Conservation (phyloP, 2,888 invertebrate species). For the Eilema depressum region DNA sequence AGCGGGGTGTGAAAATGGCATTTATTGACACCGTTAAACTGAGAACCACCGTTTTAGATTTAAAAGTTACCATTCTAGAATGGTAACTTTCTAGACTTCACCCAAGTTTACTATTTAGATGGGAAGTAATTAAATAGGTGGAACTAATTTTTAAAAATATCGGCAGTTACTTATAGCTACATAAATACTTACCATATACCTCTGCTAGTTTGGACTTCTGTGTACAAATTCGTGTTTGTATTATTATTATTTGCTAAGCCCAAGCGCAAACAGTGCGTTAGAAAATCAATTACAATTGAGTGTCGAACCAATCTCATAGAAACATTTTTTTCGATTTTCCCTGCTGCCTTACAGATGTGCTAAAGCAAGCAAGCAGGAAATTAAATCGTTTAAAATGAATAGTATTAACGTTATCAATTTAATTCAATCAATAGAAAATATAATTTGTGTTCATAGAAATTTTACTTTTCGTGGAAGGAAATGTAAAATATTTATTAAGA, state of each 20-base stretch:
- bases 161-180: too few species aligned
- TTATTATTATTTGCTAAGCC: constrained; percentile 5
- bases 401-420: background rate
- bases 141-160: too few species aligned
- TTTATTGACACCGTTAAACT: background rate
- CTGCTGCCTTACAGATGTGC: background rate
- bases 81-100: background rate
- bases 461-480: background rate
- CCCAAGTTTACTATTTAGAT: too few species aligned
- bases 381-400: constrained; percentile 7
- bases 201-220: background rate
- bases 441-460: constrained; percentile 11
- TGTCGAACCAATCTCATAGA: background rate
- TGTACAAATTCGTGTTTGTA: background rate
- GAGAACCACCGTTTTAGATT: background rate
- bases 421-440: constrained; percentile 1
- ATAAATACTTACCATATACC: too few species aligned
- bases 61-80: background rate
- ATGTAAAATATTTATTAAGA: background rate
- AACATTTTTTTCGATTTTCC: background rate
- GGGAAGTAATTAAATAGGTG: too few species aligned
- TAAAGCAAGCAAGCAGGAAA: background rate
- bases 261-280: background rate
- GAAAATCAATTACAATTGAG: constrained; percentile 5
- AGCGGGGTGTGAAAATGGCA: background rate